phyloP scores from a whole-genome alignment of 2,888 invertebrate species.

The Caenorhabditis auriculariae region DNA sequence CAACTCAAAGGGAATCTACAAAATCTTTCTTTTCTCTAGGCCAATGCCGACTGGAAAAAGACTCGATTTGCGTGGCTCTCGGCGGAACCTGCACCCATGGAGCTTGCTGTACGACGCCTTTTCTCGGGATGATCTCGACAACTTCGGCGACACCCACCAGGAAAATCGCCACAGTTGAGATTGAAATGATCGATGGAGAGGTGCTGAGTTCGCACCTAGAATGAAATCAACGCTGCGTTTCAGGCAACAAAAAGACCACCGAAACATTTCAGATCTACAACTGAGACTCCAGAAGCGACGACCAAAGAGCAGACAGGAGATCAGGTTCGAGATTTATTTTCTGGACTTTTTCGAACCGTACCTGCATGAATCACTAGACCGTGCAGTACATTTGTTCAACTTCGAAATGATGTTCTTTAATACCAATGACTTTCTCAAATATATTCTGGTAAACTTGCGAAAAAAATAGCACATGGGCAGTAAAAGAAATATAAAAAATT shows the following conservation, averaged over 20 bases:
- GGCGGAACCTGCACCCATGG: conserved; percentile 46
- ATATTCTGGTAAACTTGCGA: no score
- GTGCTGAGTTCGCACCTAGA: neutral
- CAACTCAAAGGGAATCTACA: no score
- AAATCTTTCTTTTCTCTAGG: conserved; percentile 1
- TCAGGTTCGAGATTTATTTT: neutral
- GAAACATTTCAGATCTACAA: neutral
- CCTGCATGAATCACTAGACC: neutral
- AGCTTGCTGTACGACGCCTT: conserved; percentile 49
- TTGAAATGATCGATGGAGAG: conserved; percentile 22
- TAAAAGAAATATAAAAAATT: no score
- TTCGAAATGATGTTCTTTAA: no score
- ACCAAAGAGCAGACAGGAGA: neutral
- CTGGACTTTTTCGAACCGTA: neutral
- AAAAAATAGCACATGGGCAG: no score
- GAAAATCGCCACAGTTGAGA: conserved; percentile 2
- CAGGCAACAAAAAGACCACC: conserved; percentile 6
- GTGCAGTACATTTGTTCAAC: no score
- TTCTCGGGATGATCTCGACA: conserved; percentile 24
- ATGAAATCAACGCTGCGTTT: neutral
- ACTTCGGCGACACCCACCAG: conserved; percentile 14
- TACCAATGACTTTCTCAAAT: no score
- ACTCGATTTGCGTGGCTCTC: conserved; percentile 47
- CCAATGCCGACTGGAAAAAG: conserved; percentile 38
- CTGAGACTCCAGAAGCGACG: conserved; percentile 1